Evolutionary conservation across 2,113 vertebrate genomes (phyloP), one percentile per base, ranked within the genome.

Genomic region (Ailurus styani): DNA sequence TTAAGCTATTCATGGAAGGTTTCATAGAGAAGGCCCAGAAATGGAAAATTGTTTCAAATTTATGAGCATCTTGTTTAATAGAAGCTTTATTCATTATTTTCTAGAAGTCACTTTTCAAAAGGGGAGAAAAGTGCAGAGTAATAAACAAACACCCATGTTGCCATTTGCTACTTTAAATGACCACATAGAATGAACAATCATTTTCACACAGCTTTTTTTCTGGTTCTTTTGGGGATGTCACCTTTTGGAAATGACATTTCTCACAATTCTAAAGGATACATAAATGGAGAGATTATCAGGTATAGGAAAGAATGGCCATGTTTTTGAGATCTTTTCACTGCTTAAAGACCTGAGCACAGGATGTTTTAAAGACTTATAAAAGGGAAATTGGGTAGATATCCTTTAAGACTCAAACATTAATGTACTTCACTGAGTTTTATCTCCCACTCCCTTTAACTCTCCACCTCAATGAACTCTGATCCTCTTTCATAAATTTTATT

Each of bases 351-450:
- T 62, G 20, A 90, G 77, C 83, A 95, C 17, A 82, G 73, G 90
- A 91, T 64, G 64, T 85, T 40, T 95, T 97, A 98, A 96, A 96
- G 85, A 96, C 70, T 95, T 98, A 88, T 60, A 31, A 87, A 97
- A 96, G 88, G 83, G 85, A 91, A 98, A 96, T 84, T 47, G 90
- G 6, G 52, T 62, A 54, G 93, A 87, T 94, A 93, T 85, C 85
- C 62, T 29, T 96, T 60, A 87, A 82, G 96, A 95, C 96, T 97
- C 94, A 97, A 98, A 98, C 89, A 93, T 31, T 78, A 87, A 20
- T 86, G 60, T 70, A n/a, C 11, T 91, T 79, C 66, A 50, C 37
- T 89, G 73, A 64, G 27, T 54, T 92, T 97, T 97, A 6, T 81
- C 54, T 89, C 62, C 73, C 21, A 91, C 21, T 82, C 2, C 29